phyloP scores from a whole-genome alignment of 2,113 vertebrate genomes.

The Nannobrachium achirus region DNA sequence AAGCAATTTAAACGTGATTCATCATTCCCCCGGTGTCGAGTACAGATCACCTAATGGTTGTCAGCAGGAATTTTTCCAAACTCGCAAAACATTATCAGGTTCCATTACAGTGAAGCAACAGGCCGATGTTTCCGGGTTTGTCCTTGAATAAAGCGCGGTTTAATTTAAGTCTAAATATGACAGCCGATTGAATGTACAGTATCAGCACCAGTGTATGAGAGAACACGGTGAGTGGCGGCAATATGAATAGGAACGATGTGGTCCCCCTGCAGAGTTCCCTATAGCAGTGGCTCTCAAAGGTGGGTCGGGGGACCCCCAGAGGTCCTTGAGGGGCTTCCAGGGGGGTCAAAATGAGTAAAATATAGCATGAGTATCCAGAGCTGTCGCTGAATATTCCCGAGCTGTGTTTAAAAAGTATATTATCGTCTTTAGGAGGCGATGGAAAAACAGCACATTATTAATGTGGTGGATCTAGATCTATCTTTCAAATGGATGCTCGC shows the following conservation, averaged over 20 bases:
- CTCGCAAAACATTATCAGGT: not conserved
- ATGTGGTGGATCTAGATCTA: too few species aligned
- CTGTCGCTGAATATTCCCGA: too few species aligned
- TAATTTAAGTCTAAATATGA: too few species aligned
- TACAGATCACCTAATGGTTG: not conserved
- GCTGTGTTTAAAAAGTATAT: too few species aligned
- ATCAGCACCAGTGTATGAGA: not conserved
- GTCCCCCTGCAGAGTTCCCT: not conserved
- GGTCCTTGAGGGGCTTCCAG: too few species aligned
- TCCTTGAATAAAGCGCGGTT: constrained; percentile 14
- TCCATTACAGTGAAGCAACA: constrained; percentile 1
- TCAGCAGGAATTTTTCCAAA: not conserved
- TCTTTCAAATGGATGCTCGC: too few species aligned
- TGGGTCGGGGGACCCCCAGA: too few species aligned
- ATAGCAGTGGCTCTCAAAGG: too few species aligned
- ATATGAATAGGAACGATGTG: not conserved
- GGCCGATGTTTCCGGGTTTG: not conserved
- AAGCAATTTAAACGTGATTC: constrained; percentile 32
- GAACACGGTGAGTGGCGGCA: not conserved
- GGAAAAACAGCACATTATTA: too few species aligned
- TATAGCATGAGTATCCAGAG: too few species aligned
- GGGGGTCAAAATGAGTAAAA: too few species aligned
- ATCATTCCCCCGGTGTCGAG: constrained; percentile 19
- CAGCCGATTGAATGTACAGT: not conserved
- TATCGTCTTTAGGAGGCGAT: too few species aligned